phyloP scores from a whole-genome alignment of 53 echinoderm and acorn worm species.

The Henricia sp. region DNA sequence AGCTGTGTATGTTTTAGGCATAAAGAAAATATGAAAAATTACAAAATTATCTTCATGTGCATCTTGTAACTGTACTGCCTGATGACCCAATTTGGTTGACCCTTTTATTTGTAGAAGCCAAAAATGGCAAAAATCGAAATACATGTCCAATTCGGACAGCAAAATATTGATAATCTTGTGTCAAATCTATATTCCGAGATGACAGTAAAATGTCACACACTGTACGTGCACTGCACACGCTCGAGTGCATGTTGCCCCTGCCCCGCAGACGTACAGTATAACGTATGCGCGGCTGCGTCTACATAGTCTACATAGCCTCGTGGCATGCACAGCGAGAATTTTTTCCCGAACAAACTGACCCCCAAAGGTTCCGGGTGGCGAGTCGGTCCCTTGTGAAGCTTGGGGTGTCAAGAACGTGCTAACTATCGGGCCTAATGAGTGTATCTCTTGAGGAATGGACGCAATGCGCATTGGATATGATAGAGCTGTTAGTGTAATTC shows the following conservation, averaged over 20 bases:
- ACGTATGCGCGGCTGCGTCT: slow-evolving; percentile 23
- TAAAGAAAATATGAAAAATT: too few relatives aligned
- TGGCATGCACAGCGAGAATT: neutral
- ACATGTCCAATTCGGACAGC: neutral
- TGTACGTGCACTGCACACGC: neutral
- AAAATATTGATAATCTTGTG: slow-evolving; percentile 43
- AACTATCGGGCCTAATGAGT: too few relatives aligned
- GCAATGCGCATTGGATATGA: too few relatives aligned
- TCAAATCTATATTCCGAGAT: slow-evolving; percentile 30
- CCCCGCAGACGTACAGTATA: neutral
- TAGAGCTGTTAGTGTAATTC: too few relatives aligned
- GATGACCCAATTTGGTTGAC: neutral
- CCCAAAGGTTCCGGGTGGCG: too few relatives aligned
- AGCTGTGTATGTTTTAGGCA: too few relatives aligned
- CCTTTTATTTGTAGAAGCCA: neutral
- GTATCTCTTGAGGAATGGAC: too few relatives aligned
- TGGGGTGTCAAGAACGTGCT: too few relatives aligned
- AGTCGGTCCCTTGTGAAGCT: too few relatives aligned
- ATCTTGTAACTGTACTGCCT: neutral
- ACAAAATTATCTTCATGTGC: neutral
- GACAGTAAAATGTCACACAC: slow-evolving; percentile 30
- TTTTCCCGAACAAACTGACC: too few relatives aligned
- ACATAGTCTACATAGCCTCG: neutral
- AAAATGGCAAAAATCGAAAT: neutral
- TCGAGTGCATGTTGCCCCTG: neutral